Conservation (phyloP, 30 jellyfish, hydroid and myxozoan species). For the Aurelia sp. region DNA sequence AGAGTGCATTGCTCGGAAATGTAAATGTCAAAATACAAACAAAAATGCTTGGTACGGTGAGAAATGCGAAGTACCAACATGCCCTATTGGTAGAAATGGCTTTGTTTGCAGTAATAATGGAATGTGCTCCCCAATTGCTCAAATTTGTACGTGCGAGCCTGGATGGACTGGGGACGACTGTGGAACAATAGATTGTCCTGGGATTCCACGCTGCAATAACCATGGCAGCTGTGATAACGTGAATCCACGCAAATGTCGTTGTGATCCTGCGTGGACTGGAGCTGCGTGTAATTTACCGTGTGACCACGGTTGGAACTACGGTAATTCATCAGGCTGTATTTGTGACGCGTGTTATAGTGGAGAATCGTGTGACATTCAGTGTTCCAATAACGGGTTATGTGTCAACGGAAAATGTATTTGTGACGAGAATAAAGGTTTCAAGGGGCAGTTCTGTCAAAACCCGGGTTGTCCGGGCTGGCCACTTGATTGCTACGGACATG, state of each 20-base stretch:
- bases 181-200: conserved; percentile 63
- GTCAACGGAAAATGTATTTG: conserved; percentile 58
- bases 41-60: conserved; percentile 66
- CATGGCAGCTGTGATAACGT: conserved; percentile 58
- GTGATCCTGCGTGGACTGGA: conserved; percentile 72
- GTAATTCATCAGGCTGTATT: conserved; percentile 59
- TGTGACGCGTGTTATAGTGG: conserved; percentile 75
- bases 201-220: conserved; percentile 42
- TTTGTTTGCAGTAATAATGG: conserved; percentile 62
- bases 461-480: conserved; percentile 84
- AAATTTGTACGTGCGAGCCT: conserved; percentile 55
- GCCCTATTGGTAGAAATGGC: conserved; percentile 53
- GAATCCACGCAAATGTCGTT: conserved; percentile 65
- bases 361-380: conserved; percentile 38
- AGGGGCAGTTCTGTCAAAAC: conserved; percentile 39
- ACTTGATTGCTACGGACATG: conserved; percentile 64
- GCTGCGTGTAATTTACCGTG: conserved; percentile 55
- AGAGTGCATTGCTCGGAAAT: conserved; percentile 23
- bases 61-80: conserved; percentile 54
- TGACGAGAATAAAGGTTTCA: conserved; percentile 56
- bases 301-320: conserved; percentile 49
- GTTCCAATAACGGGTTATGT: conserved; percentile 67
- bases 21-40: conserved; percentile 56
- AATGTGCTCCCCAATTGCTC: conserved; percentile 20
- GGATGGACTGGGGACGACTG: conserved; percentile 80